Conservation (phyloP, 2,797 vertebrate species). For the Sebastes hubbsi region DNA sequence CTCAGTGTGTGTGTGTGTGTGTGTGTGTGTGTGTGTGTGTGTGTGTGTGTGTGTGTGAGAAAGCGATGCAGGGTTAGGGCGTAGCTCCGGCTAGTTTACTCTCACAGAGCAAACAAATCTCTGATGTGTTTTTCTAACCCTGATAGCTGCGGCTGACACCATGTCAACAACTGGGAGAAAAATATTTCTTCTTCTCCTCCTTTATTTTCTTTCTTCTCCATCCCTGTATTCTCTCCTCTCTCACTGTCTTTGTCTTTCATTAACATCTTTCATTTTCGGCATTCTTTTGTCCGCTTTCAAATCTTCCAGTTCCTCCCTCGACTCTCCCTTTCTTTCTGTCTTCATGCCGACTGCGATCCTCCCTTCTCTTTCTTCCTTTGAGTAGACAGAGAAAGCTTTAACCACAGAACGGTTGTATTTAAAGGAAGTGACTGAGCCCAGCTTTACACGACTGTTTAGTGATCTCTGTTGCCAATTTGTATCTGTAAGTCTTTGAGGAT, state of each 20-base stretch:
- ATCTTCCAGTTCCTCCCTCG: slow-evolving; percentile 63
- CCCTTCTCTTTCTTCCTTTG: slow-evolving; percentile 68
- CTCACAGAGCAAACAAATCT: slow-evolving; percentile 79
- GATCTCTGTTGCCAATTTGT: slow-evolving; percentile 77
- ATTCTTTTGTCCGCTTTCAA: slow-evolving; percentile 67
- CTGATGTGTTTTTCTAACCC: slow-evolving; percentile 82
- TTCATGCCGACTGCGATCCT: slow-evolving; percentile 54
- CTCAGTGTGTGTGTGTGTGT: slow-evolving; percentile 25
- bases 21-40: slow-evolving; percentile 5
- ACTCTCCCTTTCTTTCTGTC: slow-evolving; percentile 49
- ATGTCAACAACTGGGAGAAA: slow-evolving; percentile 59
- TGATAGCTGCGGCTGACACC: slow-evolving; percentile 73
- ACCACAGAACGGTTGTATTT: slow-evolving; percentile 65
- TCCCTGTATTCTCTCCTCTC: slow-evolving; percentile 25
- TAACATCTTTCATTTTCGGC: slow-evolving; percentile 63
- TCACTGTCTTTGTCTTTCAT: slow-evolving; percentile 54
- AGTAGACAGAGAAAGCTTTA: slow-evolving; percentile 60
- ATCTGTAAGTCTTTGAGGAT: slow-evolving; percentile 74
- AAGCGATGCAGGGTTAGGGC: slow-evolving; percentile 48
- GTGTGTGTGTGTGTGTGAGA: slow-evolving; percentile 19
- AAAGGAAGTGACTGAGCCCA: slow-evolving; percentile 73
- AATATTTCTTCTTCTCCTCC: slow-evolving; percentile 28
- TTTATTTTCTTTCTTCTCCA: slow-evolving; percentile 21
- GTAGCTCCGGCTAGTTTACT: slow-evolving; percentile 72
- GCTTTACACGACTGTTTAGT: slow-evolving; percentile 71